These are phyloP conservation scores for Sogatella furcifera DNA, from an alignment of 1,140 invertebrate genomes.

Conservation along the genomic window DNA sequence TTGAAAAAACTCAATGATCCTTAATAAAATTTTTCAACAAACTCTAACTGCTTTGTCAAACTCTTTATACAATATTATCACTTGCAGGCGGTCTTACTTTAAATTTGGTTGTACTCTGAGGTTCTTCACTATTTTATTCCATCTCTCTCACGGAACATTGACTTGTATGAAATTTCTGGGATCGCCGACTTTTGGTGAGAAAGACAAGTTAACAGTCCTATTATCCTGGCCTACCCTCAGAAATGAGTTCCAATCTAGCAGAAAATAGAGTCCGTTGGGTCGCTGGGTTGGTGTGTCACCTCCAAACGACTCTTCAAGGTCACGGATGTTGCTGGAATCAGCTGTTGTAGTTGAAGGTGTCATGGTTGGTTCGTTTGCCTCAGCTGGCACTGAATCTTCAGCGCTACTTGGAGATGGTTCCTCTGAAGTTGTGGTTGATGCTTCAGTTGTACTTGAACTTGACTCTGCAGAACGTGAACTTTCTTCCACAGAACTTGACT, in stretches of 20 bases:
- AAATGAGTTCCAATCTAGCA: conserved; percentile 76
- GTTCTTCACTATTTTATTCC: too few species aligned
- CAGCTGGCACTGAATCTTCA: neutral
- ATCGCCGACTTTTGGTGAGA: conserved; percentile 67
- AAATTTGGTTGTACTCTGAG: too few species aligned
- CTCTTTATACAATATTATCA: too few species aligned
- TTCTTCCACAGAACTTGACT: neutral
- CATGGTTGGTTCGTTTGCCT: neutral
- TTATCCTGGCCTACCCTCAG: conserved; percentile 67
- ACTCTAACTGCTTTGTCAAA: too few species aligned
- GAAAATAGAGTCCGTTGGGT: conserved; percentile 68
- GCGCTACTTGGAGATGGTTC: neutral
- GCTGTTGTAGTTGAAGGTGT: conserved; percentile 4
- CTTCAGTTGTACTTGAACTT: neutral
- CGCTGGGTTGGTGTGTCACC: conserved; percentile 44
- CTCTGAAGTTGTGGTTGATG: neutral
- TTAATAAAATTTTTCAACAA: too few species aligned
- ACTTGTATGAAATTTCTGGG: conserved; percentile 60
- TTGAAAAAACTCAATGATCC: too few species aligned
- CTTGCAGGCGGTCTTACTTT: too few species aligned
- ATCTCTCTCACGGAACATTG: conserved; percentile 42
- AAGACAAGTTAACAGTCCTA: conserved; percentile 59
- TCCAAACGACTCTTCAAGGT: conserved; percentile 66
- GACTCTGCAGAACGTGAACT: neutral
- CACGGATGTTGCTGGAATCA: conserved; percentile 39